These are phyloP conservation scores for Hystrix brachyura DNA, from an alignment of 2,113 vertebrate species.

Conservation along the genomic window DNA sequence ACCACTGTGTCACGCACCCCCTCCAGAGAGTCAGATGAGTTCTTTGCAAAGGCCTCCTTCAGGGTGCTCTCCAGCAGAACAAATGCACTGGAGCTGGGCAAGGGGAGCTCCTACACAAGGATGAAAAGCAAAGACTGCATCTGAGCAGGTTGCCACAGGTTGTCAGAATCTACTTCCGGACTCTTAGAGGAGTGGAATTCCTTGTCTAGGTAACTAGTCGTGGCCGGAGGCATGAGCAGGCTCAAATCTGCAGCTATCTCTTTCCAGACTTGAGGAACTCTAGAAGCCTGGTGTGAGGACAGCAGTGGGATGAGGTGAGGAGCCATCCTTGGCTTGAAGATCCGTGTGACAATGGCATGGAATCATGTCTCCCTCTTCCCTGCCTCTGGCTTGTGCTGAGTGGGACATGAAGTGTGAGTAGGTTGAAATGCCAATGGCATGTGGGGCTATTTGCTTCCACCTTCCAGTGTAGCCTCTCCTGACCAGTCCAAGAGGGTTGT, in stretches of 20 bases:
- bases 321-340: not conserved
- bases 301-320: not conserved
- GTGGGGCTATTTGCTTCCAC: not conserved
- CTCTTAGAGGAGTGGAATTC: accelerated
- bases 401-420: not conserved
- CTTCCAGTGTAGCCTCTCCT: not conserved
- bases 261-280: not conserved
- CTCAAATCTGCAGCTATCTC: not conserved
- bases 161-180: not conserved
- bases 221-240: not conserved
- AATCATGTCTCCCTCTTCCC: accelerated
- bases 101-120: not conserved
- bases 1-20: accelerated
- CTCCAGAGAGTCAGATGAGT: not conserved
- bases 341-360: accelerated
- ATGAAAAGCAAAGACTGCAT: not conserved
- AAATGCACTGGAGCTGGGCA: not conserved
- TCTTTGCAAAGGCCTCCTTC: not conserved
- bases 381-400: accelerated
- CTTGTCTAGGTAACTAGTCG: not conserved
- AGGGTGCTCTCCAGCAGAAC: not conserved
- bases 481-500: not conserved
- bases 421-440: not conserved
- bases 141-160: not conserved
- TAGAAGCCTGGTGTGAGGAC: not conserved